Percentiles rank a stretch among this genome's conserved stretches.
Evolutionary conservation across 2,113 vertebrate species (phyloP).

Genomic region (Zosterops hypoxanthus): DNA sequence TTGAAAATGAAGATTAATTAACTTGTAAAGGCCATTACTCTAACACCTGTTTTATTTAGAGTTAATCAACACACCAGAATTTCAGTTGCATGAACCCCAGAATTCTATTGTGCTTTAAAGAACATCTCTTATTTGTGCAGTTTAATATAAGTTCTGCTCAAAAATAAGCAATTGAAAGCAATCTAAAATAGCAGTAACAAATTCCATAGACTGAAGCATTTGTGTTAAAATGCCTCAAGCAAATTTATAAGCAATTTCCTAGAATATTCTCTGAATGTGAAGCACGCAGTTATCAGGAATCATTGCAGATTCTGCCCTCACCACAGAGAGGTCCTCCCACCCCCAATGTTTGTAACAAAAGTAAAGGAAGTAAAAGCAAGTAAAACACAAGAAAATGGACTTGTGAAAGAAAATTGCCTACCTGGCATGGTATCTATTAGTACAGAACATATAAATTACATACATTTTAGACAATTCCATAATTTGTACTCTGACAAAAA

Average conservation of each 20-base stretch:
- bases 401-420: slow-evolving; percentile 26
- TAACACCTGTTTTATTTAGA: slow-evolving; percentile 65
- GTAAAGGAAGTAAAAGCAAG: slow-evolving; percentile 41
- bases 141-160: slow-evolving; percentile 65
- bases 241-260: slow-evolving; percentile 67
- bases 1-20: slow-evolving; percentile 64
- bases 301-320: slow-evolving; percentile 9
- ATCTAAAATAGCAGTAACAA: slow-evolving; percentile 63
- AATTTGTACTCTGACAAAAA: not conserved
- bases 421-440: not conserved
- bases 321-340: not conserved
- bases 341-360: slow-evolving; percentile 44
- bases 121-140: slow-evolving; percentile 24
- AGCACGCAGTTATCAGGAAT: slow-evolving; percentile 41
- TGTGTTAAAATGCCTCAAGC: slow-evolving; percentile 32
- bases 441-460: slow-evolving; percentile 30
- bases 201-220: slow-evolving; percentile 11
- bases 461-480: not conserved
- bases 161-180: slow-evolving; percentile 53
- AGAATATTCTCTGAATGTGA: slow-evolving; percentile 44
- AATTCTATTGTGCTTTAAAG: slow-evolving; percentile 43
- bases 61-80: slow-evolving; percentile 51
- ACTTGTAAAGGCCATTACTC: slow-evolving; percentile 14
- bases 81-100: slow-evolving; percentile 46
- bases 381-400: slow-evolving; percentile 38